These are phyloP conservation scores for Vimba vimba DNA, from an alignment of 2,113 vertebrate species.

Conservation along the genomic window DNA sequence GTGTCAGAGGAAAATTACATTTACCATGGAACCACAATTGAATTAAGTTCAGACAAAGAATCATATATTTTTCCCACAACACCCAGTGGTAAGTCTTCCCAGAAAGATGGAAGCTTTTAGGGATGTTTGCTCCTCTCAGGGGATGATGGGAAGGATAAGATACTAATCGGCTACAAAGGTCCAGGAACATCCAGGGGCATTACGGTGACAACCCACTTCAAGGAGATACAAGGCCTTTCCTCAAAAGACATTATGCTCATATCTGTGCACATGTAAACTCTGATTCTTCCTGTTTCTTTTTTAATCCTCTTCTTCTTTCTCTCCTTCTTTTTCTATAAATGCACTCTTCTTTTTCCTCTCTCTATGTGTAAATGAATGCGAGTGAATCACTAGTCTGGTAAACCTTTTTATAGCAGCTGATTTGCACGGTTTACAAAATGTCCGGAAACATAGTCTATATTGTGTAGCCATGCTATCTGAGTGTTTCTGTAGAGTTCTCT, in stretches of 20 bases:
- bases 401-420: not conserved
- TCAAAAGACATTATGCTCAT: not conserved
- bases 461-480: not conserved
- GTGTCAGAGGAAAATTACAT: constrained; percentile 2
- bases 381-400: constrained; percentile 2
- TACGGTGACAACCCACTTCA: not conserved
- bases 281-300: not conserved
- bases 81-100: constrained; percentile 9
- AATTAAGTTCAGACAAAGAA: constrained; percentile 23
- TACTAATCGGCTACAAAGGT: constrained; percentile 23
- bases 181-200: not conserved
- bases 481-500: not conserved
- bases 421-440: not conserved
- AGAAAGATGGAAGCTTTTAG: constrained; percentile 12
- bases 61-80: not conserved
- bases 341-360: not conserved
- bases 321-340: not conserved
- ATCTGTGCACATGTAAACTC: not conserved
- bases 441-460: not conserved
- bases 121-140: constrained; percentile 14
- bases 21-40: constrained; percentile 26
- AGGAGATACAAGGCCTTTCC: not conserved
- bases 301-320: not conserved
- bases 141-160: constrained; percentile 23
- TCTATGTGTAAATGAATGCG: not conserved